A percentile compares a stretch with the other conserved stretches of the same genome.
Evolutionary conservation across 2,888 invertebrate genomes (phyloP).

Genomic region (Cyclophora punctaria): DNA sequence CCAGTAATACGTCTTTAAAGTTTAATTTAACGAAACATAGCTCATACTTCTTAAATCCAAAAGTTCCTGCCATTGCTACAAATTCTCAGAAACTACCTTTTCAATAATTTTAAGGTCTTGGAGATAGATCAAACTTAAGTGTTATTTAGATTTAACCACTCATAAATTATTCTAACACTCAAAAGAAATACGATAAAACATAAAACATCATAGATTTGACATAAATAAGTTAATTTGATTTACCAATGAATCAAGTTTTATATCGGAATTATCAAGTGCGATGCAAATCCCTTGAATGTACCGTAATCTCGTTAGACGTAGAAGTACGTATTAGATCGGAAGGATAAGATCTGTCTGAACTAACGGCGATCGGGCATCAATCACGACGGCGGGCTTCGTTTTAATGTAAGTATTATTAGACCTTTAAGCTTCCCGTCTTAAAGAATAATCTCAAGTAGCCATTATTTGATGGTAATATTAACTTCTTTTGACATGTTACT

Average conservation of each 20-base stretch:
- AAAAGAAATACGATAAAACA: too few species aligned
- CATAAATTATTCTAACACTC: too few species aligned
- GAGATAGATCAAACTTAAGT: too few species aligned
- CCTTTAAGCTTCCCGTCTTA: slow-evolving; percentile 36
- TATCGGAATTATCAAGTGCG: slow-evolving; percentile 32
- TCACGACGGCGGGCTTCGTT: slow-evolving; percentile 41
- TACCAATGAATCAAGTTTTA: slow-evolving; percentile 8
- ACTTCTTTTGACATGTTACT: background rate
- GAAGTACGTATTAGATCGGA: slow-evolving; percentile 42
- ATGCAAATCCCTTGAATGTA: slow-evolving; percentile 46
- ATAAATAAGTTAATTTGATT: background rate
- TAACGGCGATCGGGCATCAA: slow-evolving; percentile 56
- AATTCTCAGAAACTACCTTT: too few species aligned
- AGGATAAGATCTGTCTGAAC: slow-evolving; percentile 50
- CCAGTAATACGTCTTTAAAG: too few species aligned
- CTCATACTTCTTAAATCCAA: too few species aligned
- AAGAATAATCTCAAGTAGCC: slow-evolving; percentile 1
- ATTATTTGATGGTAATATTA: slow-evolving; percentile 1
- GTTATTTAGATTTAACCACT: too few species aligned
- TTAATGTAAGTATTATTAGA: slow-evolving; percentile 22
- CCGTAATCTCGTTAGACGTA: slow-evolving; percentile 59
- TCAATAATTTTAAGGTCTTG: too few species aligned
- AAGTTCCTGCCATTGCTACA: too few species aligned
- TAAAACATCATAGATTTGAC: too few species aligned
- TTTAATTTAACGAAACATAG: too few species aligned